phyloP scores from a whole-genome alignment of 2,113 vertebrate species.

The Siphamia tubifer region DNA sequence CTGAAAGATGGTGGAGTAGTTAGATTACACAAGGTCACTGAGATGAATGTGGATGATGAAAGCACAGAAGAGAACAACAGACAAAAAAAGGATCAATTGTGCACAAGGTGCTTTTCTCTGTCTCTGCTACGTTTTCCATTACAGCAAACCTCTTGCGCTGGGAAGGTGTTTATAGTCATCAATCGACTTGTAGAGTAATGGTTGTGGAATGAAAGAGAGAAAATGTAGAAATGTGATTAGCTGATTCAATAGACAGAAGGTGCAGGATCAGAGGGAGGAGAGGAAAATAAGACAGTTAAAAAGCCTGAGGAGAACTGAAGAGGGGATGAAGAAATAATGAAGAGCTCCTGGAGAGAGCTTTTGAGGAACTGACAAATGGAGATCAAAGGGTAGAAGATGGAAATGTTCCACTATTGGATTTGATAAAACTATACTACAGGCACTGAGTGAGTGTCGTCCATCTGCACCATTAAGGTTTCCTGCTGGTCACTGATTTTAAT shows the following conservation, averaged over 20 bases:
- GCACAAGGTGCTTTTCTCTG: slow-evolving; percentile 6
- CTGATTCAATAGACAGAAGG: neutral
- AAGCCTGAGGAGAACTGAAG: slow-evolving; percentile 7
- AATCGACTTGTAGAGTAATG: slow-evolving; percentile 9
- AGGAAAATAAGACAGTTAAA: neutral
- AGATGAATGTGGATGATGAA: slow-evolving; percentile 3
- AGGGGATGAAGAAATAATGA: slow-evolving; percentile 11
- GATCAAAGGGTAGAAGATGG: slow-evolving; percentile 32
- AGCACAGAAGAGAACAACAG: neutral
- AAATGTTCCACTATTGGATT: neutral
- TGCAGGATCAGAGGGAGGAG: neutral
- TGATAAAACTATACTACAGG: neutral
- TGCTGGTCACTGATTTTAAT: neutral
- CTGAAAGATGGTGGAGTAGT: slow-evolving; percentile 2
- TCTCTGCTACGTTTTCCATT: slow-evolving; percentile 32
- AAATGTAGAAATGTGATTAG: neutral
- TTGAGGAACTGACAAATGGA: slow-evolving; percentile 13
- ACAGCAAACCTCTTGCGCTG: neutral
- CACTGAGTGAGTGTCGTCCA: neutral
- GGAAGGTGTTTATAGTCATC: slow-evolving; percentile 19
- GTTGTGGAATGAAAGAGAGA: slow-evolving; percentile 1
- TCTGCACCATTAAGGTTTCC: slow-evolving; percentile 16
- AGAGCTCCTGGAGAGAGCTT: slow-evolving; percentile 11
- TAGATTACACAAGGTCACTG: neutral
- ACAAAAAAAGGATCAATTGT: slow-evolving; percentile 18